phyloP scores from a whole-genome alignment of 1,140 invertebrate species.

The Apis dorsata region DNA sequence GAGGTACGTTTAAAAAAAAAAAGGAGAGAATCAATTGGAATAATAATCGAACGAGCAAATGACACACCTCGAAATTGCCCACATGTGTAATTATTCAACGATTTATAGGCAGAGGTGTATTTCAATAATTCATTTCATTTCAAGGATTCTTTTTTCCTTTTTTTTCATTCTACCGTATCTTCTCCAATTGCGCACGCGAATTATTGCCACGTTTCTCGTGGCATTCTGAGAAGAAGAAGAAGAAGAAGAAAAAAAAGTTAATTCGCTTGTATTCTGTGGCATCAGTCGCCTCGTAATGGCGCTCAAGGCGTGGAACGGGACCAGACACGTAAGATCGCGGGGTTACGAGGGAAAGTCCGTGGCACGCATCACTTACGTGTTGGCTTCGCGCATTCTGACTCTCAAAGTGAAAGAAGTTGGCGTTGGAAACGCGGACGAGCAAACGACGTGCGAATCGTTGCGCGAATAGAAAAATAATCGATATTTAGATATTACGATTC shows the following conservation, averaged over 20 bases:
- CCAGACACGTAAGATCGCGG: slow-evolving; percentile 53
- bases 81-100: background rate
- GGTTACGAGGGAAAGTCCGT: slow-evolving; percentile 67
- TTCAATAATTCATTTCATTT: background rate
- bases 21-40: background rate
- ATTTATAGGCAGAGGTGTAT: background rate
- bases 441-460: slow-evolving; percentile 31
- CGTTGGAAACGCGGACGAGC: slow-evolving; percentile 54
- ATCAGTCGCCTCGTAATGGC: slow-evolving; percentile 22
- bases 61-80: background rate
- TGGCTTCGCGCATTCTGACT: slow-evolving; percentile 67
- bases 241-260: background rate
- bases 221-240: background rate
- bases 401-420: slow-evolving; percentile 69
- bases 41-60: background rate
- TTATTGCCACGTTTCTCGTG: too few species aligned
- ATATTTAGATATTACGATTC: background rate
- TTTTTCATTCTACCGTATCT: background rate
- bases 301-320: slow-evolving; percentile 26
- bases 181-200: background rate
- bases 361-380: slow-evolving; percentile 61
- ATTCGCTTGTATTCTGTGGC: slow-evolving; percentile 25
- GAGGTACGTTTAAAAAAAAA: background rate
- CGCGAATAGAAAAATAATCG: background rate
- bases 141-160: background rate